Evolutionary conservation across 2,797 vertebrate species (phyloP).

Genomic region (Rhinophrynus dorsalis): DNA sequence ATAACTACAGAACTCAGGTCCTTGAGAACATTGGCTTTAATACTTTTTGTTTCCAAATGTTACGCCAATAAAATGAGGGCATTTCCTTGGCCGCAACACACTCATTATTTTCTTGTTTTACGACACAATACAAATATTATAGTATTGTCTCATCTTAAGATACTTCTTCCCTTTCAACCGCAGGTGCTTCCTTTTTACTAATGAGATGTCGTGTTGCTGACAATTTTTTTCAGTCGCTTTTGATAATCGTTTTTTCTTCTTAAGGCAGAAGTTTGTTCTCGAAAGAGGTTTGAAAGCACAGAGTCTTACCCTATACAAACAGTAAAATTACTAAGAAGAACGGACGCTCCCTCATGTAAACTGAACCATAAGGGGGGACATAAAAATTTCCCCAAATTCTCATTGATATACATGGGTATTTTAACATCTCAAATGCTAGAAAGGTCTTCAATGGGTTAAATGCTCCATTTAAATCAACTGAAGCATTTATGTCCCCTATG

Average conservation of each 20-base stretch:
- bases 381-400: too few relatives aligned
- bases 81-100: constrained; percentile 59
- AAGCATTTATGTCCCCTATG: too few relatives aligned
- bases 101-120: constrained; percentile 69
- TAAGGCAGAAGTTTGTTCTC: too few relatives aligned
- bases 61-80: constrained; percentile 55
- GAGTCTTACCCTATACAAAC: too few relatives aligned
- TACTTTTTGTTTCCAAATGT: constrained; percentile 49
- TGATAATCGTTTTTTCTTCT: not conserved
- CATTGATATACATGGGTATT: too few relatives aligned
- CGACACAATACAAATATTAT: constrained; percentile 59
- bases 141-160: constrained; percentile 62
- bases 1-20: not conserved
- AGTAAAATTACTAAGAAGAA: too few relatives aligned
- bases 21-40: constrained; percentile 22
- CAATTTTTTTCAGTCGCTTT: constrained; percentile 46
- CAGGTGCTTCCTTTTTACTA: constrained; percentile 75
- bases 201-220: constrained; percentile 63
- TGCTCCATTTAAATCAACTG: too few relatives aligned
- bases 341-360: too few relatives aligned
- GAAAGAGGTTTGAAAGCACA: too few relatives aligned
- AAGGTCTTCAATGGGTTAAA: too few relatives aligned
- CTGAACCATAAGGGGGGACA: too few relatives aligned
- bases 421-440: too few relatives aligned
- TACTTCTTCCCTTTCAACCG: constrained; percentile 65